Evolutionary conservation across 2,888 invertebrate genomes (phyloP), one percentile per base, ranked within the genome.

Genomic region (Dione juno): DNA sequence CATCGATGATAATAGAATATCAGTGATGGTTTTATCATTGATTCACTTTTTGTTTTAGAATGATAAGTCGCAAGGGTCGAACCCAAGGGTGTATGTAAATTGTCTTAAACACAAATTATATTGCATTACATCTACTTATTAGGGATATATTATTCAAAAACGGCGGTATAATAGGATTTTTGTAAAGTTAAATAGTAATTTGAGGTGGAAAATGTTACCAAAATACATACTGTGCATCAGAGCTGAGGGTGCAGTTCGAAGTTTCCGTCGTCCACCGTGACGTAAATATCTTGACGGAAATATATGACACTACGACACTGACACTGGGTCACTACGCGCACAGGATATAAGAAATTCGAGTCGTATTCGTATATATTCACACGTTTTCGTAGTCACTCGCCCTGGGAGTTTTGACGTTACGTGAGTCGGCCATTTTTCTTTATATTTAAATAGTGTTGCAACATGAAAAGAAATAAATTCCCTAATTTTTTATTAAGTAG

Each of bases 391-490:
- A 83, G 81, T 84, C 81, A 81, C 78, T 88, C 83, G 83, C 83
- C 84, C 85, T 79, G 79, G 75, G 77, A 87, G 83, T 88, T 91
- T 91, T 92, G 92, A 92, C 92, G 85, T 88, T 88, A 84, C 78
- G 78, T 81, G 81, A 80, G 82, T 85, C 90, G 81, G 92, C 92
- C 92, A 92, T 92, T 85, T 92, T 91, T 90, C 81, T 87, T 84
- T 70, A 67, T 69, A 72, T 79, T 76, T 77, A 80, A 88, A 85
- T 82, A 78, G 83, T 87, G 87, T 84, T 92, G 84, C 92, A 81
- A 86, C 13, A 43, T 48, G 13, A 59, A 11, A 69, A 66, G 45
- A 53, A 40, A 8, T 43, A n/a, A 59, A 70, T 61, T 43, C 67
- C 59, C n/a, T 37, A 14, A 50, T n/a, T 35, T 37, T 14, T 9